Evolutionary conservation across 2,888 invertebrate genomes (phyloP).

Genomic region (Acronicta aceris): DNA sequence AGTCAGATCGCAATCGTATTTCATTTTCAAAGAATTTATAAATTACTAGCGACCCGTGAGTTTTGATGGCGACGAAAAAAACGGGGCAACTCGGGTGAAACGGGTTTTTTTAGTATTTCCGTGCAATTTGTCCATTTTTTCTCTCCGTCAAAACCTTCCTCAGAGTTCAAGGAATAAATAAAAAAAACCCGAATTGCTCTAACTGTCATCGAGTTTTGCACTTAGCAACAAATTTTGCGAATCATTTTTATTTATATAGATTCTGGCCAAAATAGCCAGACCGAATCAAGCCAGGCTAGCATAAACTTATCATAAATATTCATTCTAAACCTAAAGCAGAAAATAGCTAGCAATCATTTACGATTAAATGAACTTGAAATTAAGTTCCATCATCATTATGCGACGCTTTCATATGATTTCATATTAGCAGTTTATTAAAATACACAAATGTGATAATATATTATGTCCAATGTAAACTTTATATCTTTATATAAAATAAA

Average conservation of each 20-base stretch:
- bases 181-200: too few species aligned
- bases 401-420: conserved; percentile 2
- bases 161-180: too few species aligned
- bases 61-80: too few species aligned
- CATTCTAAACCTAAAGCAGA: conserved; percentile 1
- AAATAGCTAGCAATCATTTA: conserved; percentile 3
- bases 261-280: conserved; percentile 1
- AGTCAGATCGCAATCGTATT: not conserved
- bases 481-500: too few species aligned
- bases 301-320: conserved; percentile 15
- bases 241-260: too few species aligned
- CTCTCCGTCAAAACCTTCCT: too few species aligned
- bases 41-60: too few species aligned
- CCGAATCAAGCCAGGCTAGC: not conserved
- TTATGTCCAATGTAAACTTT: not conserved
- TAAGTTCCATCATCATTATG: not conserved
- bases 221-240: too few species aligned
- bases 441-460: not conserved
- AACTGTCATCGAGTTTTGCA: too few species aligned
- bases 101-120: too few species aligned
- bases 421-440: conserved; percentile 5
- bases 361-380: conserved; percentile 12
- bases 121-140: too few species aligned
- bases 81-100: too few species aligned
- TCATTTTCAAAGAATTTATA: not conserved